Base-by-base conservation (phyloP, 2,113 vertebrate genomes). In the Polypterus bichir region DNA sequence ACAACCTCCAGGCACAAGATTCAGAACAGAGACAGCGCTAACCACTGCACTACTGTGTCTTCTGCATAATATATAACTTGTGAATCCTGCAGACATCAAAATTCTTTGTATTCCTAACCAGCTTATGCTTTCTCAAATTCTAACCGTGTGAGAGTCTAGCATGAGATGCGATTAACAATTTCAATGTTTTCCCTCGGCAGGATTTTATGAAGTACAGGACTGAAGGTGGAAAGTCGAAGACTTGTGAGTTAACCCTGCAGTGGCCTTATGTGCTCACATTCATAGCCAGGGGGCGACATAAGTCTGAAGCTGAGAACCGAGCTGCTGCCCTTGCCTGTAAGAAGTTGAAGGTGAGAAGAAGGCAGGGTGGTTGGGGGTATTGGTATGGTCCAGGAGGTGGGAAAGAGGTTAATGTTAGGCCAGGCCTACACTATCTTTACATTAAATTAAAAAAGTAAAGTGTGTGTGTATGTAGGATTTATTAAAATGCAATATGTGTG, bases 261-360 rank as follows among this genome's bases (percentile, higher is more conserved):
- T 98, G 94, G 94, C 96, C 94, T 1, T 86, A 91, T 52, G 74
- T 91, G 4, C 89, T 97, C 86, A 91, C 73, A 2, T 97, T 98
- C 5, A 82, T 74, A 0, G 92, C 91, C 46, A 83, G 79, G 44
- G 91, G 88, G 1, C 79, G 70, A 2, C 89, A 81, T 59, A 87
- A 88, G 69, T 67, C 81, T 9, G 82, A 84, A 46, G 94, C 94
- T 0, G 92, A 97, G 72, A 89, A 74, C 56, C 86, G 79, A 62
- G 94, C 90, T 0, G 91, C 94, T 0, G 94, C 94, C 0, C 76
- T 97, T 59, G 94, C 92, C 65, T 99, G 96, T 61, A 80, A 92
- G 82, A 91, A 87, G 67, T 77, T 99, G 2, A 99, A 97, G 89
- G 94, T 92, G 58, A 70, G 74, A 11, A 4, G 6, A 0, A 1